Percentiles rank a stretch among this genome's conserved stretches.
phyloP scores from a whole-genome alignment of 1,140 invertebrate genomes.

The Schlechtendalia chinensis region DNA sequence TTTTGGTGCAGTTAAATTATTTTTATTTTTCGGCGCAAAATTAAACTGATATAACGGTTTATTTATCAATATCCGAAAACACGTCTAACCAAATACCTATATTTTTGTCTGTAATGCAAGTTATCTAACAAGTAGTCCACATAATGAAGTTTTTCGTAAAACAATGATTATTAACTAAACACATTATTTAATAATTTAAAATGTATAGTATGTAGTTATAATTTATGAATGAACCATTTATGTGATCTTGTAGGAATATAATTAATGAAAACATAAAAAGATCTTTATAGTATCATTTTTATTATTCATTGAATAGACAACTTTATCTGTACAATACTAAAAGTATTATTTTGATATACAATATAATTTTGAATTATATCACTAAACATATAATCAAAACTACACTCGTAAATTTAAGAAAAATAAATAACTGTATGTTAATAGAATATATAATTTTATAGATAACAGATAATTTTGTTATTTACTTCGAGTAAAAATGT shows the following conservation, averaged over 20 bases:
- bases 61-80: background rate
- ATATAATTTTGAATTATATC: no score
- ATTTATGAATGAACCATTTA: background rate
- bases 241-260: background rate
- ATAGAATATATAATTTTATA: no score
- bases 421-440: no score
- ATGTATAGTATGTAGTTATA: background rate
- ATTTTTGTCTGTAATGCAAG: background rate
- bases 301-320: no score
- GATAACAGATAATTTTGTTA: background rate
- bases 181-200: background rate
- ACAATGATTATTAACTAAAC: background rate
- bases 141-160: slow-evolving; percentile 15
- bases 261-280: no score
- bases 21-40: background rate
- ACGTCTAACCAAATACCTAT: background rate
- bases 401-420: no score
- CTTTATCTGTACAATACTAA: no score
- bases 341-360: no score
- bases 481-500: no score
- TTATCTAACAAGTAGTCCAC: background rate
- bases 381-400: no score
- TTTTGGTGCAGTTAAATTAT: background rate
- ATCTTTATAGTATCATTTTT: no score
- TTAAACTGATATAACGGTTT: background rate